phyloP scores from a whole-genome alignment of 2,797 vertebrate species.

The Perodicticus potto region DNA sequence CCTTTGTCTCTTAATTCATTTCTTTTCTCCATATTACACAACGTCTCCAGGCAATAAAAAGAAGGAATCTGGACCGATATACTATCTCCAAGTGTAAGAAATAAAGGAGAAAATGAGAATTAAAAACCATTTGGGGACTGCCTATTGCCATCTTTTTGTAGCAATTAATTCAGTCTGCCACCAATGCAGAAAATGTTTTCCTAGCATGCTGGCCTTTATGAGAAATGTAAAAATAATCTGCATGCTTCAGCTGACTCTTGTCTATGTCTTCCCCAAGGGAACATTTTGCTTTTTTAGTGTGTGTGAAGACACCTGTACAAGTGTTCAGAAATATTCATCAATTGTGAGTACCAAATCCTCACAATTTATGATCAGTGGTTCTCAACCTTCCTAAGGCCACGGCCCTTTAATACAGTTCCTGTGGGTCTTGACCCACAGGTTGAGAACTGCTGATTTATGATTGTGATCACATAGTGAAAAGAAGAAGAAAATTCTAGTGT shows the following conservation, averaged over 20 bases:
- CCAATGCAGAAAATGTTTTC: not conserved
- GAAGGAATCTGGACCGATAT: not conserved
- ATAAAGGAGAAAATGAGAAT: constrained; percentile 8
- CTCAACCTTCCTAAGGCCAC: no score
- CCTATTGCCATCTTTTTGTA: not conserved
- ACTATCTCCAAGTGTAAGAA: not conserved
- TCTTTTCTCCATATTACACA: not conserved
- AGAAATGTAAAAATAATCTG: not conserved
- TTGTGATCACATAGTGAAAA: not conserved
- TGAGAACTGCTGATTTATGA: not conserved
- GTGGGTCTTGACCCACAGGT: no score
- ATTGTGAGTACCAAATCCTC: not conserved
- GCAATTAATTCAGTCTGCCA: not conserved
- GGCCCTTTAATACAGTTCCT: no score
- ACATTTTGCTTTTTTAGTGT: not conserved
- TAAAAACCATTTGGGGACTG: not conserved
- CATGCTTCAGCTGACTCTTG: not conserved
- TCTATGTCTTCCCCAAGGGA: not conserved
- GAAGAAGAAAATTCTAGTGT: constrained; percentile 5
- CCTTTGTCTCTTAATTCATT: not conserved
- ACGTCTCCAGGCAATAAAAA: not conserved
- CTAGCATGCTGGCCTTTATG: not conserved
- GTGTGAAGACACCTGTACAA: not conserved
- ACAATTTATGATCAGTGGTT: not conserved
- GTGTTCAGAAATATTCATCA: not conserved